Evolutionary conservation across 1,140 invertebrate species (phyloP).

Genomic region (Meloidogyne exigua): DNA sequence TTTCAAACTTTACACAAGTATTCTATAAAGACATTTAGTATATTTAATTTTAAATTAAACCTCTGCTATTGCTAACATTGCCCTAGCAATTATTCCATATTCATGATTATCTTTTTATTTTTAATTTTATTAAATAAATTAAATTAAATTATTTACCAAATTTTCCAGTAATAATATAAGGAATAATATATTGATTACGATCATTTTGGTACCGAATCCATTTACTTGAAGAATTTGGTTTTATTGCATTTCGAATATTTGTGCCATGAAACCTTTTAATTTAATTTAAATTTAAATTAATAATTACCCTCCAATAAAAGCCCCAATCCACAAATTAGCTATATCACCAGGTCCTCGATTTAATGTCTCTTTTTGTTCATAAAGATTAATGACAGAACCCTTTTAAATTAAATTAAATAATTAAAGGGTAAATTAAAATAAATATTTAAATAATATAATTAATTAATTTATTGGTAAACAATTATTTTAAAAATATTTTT

Average conservation of each 20-base stretch:
- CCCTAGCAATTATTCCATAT: constrained; percentile 26
- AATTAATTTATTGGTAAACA: too few species aligned
- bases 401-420: constrained; percentile 3
- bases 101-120: constrained; percentile 26
- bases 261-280: constrained; percentile 1
- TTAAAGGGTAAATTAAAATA: too few species aligned
- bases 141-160: constrained; percentile 18
- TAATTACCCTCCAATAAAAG: constrained; percentile 1
- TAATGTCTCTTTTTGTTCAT: constrained; percentile 23
- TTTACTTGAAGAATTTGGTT: constrained; percentile 30
- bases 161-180: constrained; percentile 37
- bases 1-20: constrained; percentile 27
- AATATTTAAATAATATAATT: too few species aligned
- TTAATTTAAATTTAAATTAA: background rate
- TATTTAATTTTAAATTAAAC: constrained; percentile 27
- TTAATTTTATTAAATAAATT: constrained; percentile 18
- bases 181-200: constrained; percentile 33
- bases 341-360: constrained; percentile 34
- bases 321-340: constrained; percentile 32
- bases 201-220: constrained; percentile 34
- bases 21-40: background rate
- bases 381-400: constrained; percentile 30
- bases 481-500: background rate
- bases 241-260: constrained; percentile 36
- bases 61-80: constrained; percentile 34